phyloP scores from a whole-genome alignment of 1,140 invertebrate species.

The Colletes gigas region DNA sequence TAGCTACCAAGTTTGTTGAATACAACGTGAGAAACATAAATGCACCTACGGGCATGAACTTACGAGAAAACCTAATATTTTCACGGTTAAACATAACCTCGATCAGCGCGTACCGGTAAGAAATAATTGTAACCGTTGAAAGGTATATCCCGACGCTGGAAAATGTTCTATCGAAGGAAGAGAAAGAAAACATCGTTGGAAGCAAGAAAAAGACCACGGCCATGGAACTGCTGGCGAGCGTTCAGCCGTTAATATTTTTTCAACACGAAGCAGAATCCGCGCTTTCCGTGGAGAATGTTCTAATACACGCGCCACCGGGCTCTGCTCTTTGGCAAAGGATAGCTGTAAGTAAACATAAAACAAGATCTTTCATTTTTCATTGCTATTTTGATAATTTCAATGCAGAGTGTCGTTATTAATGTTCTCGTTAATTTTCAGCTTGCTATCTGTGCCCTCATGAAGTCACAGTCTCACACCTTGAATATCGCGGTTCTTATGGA shows the following conservation, averaged over 20 bases:
- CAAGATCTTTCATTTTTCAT: background rate
- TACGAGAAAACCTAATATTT: background rate
- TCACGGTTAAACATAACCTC: background rate
- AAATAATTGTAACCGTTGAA: conserved; percentile 4
- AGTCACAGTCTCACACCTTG: conserved; percentile 70
- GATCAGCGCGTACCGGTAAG: background rate
- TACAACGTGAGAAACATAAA: too few relatives aligned
- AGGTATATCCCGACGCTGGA: conserved; percentile 76
- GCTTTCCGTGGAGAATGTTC: conserved; percentile 71
- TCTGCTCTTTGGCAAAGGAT: conserved; percentile 76
- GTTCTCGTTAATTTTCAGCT: conserved; percentile 66
- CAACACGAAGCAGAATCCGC: conserved; percentile 66
- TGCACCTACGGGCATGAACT: too few relatives aligned
- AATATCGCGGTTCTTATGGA: conserved; percentile 70
- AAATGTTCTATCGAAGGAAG: conserved; percentile 69
- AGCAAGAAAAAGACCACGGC: conserved; percentile 72
- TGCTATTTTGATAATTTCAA: background rate
- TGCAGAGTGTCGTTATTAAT: conserved; percentile 17
- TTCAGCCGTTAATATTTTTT: conserved; percentile 75
- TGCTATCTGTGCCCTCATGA: conserved; percentile 74
- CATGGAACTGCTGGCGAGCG: conserved; percentile 75
- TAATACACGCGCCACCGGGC: conserved; percentile 68
- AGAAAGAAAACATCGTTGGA: conserved; percentile 64
- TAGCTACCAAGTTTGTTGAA: too few relatives aligned
- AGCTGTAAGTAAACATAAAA: conserved; percentile 66